Evolutionary conservation across 2,797 vertebrate genomes (phyloP), one percentile per base, ranked within the genome.

Genomic region (Borostomias antarcticus): DNA sequence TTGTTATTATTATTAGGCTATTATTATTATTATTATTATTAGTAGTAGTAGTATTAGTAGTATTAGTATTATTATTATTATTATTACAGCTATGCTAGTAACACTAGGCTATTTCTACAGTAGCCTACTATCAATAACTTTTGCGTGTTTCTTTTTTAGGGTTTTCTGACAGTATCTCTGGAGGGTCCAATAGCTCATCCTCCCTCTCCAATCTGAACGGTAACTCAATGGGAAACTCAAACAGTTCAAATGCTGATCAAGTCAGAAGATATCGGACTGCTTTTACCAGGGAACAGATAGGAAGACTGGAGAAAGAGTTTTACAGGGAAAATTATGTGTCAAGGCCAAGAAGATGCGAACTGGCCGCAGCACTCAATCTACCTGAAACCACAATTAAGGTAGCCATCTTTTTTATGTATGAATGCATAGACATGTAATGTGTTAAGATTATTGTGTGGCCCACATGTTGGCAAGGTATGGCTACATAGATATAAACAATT

Each of bases 341-440:
- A 4, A 93, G 97, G 82, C 97, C 97, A 19, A 91, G 97, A 76
- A 94, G 97, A 82, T 99, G 97, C 83, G 97, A 99, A 88, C 76
- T 99, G 80, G 97, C 97, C 13, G 97, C 97, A 0, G 94, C 97
- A 45, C 90, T 99, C 73, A 99, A 99, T 77, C 93, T 99, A 48
- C 97, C 97, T 2, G 97, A 99, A 90, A 99, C 97, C 40, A 99
- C 97, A 47, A 99, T 99, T 78, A 99, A 98, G 97, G 97, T 98
- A 88, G 15, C 63, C 71, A 66, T 80, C 69, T 70, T 68, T 72
- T 7, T 11, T 58, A 29, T 11, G 15, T 15, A 32, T 26, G 3
- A 30, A n/a, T 61, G 21, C 23, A 23, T 23, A 19, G 1, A 26
- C 6, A 7, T 33, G 10, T 19, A 37, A 1, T 33, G 54, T 66